Evolutionary conservation across 2,797 vertebrate species (phyloP).

Genomic region (Catharus ustulatus): DNA sequence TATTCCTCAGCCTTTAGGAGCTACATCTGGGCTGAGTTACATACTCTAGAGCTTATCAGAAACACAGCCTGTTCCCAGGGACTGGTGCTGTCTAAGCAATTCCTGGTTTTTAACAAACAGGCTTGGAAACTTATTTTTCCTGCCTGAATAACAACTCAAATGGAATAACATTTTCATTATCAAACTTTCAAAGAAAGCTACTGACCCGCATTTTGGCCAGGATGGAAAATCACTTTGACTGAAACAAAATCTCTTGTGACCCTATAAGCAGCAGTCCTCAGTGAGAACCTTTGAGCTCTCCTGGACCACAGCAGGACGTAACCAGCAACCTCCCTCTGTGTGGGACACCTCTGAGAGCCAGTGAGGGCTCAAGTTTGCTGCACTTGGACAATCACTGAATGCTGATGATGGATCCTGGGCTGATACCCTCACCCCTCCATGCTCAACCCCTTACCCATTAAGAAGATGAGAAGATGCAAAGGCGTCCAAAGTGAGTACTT

Average conservation of each 20-base stretch:
- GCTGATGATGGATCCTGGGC: not conserved
- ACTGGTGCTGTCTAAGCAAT: not conserved
- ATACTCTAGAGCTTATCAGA: not conserved
- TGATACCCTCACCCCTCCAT: not conserved
- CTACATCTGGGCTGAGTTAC: not conserved
- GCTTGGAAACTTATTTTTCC: not conserved
- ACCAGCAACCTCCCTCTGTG: not conserved
- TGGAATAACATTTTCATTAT: fast-evolving
- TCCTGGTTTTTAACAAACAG: not conserved
- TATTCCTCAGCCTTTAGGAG: fast-evolving
- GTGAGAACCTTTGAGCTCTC: not conserved
- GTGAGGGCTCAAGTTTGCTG: not conserved
- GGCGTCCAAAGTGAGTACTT: fast-evolving
- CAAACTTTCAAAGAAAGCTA: not conserved
- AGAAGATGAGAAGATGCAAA: not conserved
- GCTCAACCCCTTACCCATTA: not conserved
- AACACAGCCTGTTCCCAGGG: not conserved
- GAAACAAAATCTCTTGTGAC: not conserved
- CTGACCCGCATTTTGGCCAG: fast-evolving
- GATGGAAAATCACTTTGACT: not conserved
- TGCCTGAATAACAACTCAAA: not conserved
- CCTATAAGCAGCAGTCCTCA: not conserved
- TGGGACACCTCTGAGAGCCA: fast-evolving
- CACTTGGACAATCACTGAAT: fast-evolving
- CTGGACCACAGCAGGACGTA: not conserved